These are phyloP conservation scores for Carettochelys insculpta DNA, from an alignment of 2,113 vertebrate genomes.

Conservation along the genomic window DNA sequence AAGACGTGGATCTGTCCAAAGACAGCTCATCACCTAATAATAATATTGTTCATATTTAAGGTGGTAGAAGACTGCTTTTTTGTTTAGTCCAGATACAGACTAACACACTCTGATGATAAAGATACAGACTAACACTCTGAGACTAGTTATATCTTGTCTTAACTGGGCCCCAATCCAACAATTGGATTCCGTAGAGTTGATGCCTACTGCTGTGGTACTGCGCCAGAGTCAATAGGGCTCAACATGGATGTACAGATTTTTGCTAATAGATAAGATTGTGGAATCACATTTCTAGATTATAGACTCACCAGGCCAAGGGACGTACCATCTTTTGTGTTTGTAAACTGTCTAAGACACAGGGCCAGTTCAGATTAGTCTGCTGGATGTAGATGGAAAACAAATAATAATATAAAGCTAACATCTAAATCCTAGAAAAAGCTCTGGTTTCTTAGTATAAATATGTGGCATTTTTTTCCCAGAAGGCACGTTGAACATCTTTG, in stretches of 20 bases:
- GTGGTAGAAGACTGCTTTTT: no score
- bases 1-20: no score
- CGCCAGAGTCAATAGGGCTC: background rate
- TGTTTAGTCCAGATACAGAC: no score
- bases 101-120: no score
- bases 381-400: background rate
- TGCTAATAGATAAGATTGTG: background rate
- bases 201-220: constrained; percentile 4
- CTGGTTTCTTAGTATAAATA: background rate
- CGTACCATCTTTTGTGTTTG: background rate
- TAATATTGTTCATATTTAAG: no score
- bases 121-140: no score
- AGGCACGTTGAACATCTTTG: background rate
- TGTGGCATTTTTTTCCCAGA: background rate
- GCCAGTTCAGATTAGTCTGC: background rate
- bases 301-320: fast-evolving
- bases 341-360: background rate
- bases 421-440: background rate
- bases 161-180: background rate
- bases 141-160: constrained; percentile 10
- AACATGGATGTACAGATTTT: background rate
- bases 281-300: background rate
- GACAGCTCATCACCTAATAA: no score
- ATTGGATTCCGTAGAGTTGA: background rate
- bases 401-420: background rate